A percentile compares a stretch with the other conserved stretches of the same genome.
These are phyloP conservation scores for Eurystomus gularis DNA, from an alignment of 2,113 vertebrate species.

Conservation along the genomic window DNA sequence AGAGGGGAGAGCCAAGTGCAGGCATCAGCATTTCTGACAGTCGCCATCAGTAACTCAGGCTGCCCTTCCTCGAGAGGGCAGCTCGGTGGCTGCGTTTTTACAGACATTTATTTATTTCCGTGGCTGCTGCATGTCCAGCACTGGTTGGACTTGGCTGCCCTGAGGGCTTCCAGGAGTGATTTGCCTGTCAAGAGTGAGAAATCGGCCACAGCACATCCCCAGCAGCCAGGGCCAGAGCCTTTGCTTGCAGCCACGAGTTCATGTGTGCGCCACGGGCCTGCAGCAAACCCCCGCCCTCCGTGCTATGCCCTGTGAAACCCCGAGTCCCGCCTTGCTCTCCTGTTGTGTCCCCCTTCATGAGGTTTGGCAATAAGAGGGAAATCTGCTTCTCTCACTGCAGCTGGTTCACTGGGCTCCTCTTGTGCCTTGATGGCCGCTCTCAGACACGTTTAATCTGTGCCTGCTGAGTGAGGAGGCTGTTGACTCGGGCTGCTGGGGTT, in stretches of 20 bases:
- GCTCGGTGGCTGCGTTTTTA: not conserved
- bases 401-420: not conserved
- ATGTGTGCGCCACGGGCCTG: not conserved
- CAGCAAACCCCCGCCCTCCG: not conserved
- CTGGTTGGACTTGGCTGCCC: not conserved
- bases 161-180: not conserved
- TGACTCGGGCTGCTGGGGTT: not conserved
- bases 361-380: not conserved
- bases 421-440: not conserved
- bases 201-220: not conserved
- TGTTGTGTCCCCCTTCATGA: not conserved
- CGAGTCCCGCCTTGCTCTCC: not conserved
- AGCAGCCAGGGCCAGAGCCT: not conserved
- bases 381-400: not conserved
- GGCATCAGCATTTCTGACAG: not conserved
- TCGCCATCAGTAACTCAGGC: not conserved
- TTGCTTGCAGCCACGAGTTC: not conserved
- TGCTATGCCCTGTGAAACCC: not conserved
- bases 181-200: not conserved
- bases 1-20: not conserved
- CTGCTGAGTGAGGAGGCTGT: not conserved
- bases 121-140: not conserved
- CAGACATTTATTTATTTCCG: accelerated
- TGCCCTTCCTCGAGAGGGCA: not conserved
- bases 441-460: not conserved